Evolutionary conservation across 2,797 vertebrate species (phyloP).

Genomic region (Decapterus maruadsi): DNA sequence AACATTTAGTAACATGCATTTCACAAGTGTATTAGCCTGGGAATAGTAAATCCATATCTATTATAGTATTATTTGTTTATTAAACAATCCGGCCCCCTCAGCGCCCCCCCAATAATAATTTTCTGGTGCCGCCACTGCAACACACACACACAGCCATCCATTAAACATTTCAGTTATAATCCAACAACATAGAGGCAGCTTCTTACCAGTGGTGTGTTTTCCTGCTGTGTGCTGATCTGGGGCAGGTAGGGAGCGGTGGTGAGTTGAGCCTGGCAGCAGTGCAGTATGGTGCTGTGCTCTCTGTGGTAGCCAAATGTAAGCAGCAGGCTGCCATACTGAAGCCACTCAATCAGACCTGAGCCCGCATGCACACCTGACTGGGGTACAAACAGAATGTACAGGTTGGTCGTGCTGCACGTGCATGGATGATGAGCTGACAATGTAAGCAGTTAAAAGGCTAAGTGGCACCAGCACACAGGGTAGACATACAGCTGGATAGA

Average conservation of each 20-base stretch:
- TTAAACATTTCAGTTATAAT: neutral
- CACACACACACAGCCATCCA: no score
- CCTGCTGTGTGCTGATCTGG: constrained; percentile 80
- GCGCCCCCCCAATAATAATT: no score
- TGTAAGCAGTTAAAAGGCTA: neutral
- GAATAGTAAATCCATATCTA: no score
- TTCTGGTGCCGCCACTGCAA: no score
- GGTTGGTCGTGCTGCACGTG: neutral
- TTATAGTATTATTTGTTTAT: no score
- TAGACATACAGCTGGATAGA: no score
- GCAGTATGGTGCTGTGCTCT: constrained; percentile 80
- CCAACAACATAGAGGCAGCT: neutral
- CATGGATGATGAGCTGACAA: neutral
- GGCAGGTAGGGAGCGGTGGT: constrained; percentile 83
- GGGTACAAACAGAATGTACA: constrained; percentile 22
- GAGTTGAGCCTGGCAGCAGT: constrained; percentile 85
- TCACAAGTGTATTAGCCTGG: no score
- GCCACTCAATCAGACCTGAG: constrained; percentile 81
- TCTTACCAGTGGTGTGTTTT: constrained; percentile 75
- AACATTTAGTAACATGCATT: no score
- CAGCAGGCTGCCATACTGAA: constrained; percentile 83
- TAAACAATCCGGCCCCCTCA: no score
- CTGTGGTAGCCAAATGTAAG: constrained; percentile 73
- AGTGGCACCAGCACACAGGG: neutral
- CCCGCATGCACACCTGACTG: constrained; percentile 73